Percentiles rank a stretch among this genome's conserved stretches.
Evolutionary conservation across 2,797 vertebrate genomes (phyloP).

Genomic region (Gastrophryne carolinensis): DNA sequence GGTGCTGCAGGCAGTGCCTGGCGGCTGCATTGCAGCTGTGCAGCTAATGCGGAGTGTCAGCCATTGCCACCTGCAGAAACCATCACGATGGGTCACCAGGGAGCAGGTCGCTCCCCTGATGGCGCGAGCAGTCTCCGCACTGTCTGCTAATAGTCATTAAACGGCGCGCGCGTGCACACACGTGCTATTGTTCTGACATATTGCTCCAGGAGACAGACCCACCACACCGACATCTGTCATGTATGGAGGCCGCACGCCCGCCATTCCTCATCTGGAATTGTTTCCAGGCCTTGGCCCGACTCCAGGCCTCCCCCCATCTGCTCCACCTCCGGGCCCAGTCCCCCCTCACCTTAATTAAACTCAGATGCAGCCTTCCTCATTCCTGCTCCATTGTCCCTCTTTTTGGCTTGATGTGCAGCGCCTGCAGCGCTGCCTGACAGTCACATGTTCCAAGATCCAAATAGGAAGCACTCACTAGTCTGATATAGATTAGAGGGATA

Average conservation of each 20-base stretch:
- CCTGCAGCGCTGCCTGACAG: too few species aligned
- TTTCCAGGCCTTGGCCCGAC: constrained; percentile 18
- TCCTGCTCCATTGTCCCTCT: not conserved
- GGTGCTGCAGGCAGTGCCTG: not conserved
- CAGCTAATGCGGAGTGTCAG: not conserved
- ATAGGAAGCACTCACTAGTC: too few species aligned
- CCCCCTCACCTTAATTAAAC: constrained; percentile 22
- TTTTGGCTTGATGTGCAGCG: not conserved
- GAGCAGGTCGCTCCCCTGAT: not conserved
- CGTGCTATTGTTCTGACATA: not conserved
- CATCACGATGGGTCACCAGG: not conserved
- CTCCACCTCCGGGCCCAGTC: constrained; percentile 1
- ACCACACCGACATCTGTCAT: not conserved
- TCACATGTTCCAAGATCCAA: too few species aligned
- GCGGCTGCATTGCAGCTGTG: constrained; percentile 15
- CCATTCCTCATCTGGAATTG: not conserved
- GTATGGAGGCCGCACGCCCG: not conserved
- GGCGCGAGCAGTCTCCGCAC: not conserved
- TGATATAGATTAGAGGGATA: too few species aligned
- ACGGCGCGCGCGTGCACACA: too few species aligned
- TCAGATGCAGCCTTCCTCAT: not conserved
- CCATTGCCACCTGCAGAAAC: not conserved
- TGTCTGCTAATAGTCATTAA: constrained; percentile 11
- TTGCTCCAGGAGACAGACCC: constrained; percentile 12
- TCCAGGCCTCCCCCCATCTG: constrained; percentile 13